These are phyloP conservation scores for Neelides folsomi DNA, from an alignment of 2,888 invertebrate species.

Conservation along the genomic window DNA sequence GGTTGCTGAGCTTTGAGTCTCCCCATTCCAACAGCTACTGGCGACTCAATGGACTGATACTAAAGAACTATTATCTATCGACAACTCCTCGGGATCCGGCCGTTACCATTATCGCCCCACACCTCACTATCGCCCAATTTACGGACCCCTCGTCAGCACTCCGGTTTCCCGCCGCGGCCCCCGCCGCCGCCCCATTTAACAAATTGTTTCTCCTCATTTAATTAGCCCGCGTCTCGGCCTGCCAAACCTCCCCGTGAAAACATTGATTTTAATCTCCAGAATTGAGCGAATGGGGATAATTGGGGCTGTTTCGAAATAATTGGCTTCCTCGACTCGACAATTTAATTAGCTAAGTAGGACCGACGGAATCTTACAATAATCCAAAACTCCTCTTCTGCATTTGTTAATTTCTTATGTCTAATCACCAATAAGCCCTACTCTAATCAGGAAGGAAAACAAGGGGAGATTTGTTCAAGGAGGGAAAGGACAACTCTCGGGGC, in stretches of 20 bases:
- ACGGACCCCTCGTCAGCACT: conserved; percentile 4
- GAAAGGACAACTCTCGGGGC: neutral
- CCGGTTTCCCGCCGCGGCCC: neutral
- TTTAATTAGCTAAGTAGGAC: too few species aligned
- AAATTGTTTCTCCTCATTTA: neutral
- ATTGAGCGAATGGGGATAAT: too few species aligned
- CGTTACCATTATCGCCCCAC: conserved; percentile 32
- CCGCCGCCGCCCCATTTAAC: neutral
- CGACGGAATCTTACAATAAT: too few species aligned
- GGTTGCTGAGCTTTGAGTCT: conserved; percentile 33
- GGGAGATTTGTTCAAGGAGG: neutral
- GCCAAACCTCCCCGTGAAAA: neutral
- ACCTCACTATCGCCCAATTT: conserved; percentile 17
- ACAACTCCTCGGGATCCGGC: conserved; percentile 33
- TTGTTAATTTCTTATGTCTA: conserved; percentile 16
- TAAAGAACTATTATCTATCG: conserved; percentile 32
- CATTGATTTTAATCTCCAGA: neutral
- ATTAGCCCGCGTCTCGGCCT: neutral
- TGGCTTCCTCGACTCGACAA: too few species aligned
- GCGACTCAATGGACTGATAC: conserved; percentile 33
- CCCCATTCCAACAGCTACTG: conserved; percentile 22
- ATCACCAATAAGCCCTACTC: conserved; percentile 16
- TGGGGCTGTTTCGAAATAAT: too few species aligned
- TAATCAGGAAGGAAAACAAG: conserved; percentile 8
- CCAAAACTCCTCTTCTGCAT: conserved; percentile 3